Conservation (phyloP, 30 jellyfish, hydroid and myxozoan genomes). For the Mastigias papua region DNA sequence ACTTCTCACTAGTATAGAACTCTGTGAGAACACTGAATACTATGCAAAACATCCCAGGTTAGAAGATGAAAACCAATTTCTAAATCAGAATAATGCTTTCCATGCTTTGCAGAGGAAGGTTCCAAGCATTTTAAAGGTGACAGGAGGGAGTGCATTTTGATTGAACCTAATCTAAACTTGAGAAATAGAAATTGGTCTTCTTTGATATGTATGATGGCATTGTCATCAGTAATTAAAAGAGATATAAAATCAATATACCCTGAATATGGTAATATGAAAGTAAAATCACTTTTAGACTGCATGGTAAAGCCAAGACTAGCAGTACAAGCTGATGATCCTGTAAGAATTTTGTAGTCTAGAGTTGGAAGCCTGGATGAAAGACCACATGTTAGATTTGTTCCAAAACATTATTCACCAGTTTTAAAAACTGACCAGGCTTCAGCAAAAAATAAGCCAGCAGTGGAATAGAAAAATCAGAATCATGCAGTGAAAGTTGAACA, state of each 20-base stretch:
- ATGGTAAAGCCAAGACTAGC: too few relatives aligned
- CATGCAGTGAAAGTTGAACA: not conserved
- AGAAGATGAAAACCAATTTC: not conserved
- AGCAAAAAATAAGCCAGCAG: not conserved
- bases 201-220: not conserved
- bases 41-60: constrained; percentile 32
- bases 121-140: not conserved
- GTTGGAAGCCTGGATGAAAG: too few relatives aligned
- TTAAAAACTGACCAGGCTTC: not conserved
- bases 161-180: not conserved
- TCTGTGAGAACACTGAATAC: constrained; percentile 9
- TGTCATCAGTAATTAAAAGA: not conserved
- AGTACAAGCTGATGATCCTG: too few relatives aligned
- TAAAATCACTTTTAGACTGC: not conserved
- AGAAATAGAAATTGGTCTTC: not conserved
- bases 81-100: constrained; percentile 5
- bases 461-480: not conserved
- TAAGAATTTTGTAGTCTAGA: too few relatives aligned
- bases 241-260: not conserved
- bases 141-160: not conserved
- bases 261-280: not conserved
- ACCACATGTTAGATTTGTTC: too few relatives aligned
- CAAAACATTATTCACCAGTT: too few relatives aligned
- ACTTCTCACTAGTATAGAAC: constrained; percentile 32
- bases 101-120: not conserved